A percentile compares a stretch with the other conserved stretches of the same genome.
Evolutionary conservation across 1,140 invertebrate species (phyloP).

Genomic region (Hylyphantes graminicola): DNA sequence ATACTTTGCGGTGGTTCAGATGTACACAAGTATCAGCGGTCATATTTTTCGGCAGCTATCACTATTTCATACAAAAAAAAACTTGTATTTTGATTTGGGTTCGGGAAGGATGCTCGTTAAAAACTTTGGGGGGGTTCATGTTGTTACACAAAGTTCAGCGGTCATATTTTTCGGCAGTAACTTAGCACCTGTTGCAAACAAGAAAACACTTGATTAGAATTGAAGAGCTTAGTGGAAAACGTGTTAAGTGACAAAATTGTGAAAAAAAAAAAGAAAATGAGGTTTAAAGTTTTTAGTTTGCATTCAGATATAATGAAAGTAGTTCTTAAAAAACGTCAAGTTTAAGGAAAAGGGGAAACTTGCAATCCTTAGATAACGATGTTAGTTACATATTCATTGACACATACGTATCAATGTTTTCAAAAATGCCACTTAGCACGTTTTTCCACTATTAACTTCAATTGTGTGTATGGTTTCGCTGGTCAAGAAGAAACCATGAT

Average conservation of each 20-base stretch:
- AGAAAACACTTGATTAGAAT: background rate
- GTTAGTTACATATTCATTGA: no score
- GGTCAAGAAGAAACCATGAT: no score
- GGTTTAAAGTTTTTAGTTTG: background rate
- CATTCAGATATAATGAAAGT: slow-evolving; percentile 93
- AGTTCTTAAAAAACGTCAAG: slow-evolving; percentile 76
- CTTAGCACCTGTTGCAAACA: slow-evolving; percentile 78
- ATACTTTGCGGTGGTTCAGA: background rate
- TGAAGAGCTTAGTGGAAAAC: no score
- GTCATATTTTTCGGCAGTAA: slow-evolving; percentile 99
- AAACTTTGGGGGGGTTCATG: slow-evolving; percentile 96
- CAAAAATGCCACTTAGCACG: no score
- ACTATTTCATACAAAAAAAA: no score
- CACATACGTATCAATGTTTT: no score
- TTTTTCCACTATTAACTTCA: no score
- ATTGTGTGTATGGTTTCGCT: no score
- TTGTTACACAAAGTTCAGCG: slow-evolving; percentile 95
- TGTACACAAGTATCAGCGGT: background rate
- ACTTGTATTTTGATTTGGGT: no score
- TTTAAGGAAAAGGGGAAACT: no score
- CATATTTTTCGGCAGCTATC: background rate
- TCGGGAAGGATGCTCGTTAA: slow-evolving; percentile 99
- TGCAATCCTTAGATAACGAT: no score
- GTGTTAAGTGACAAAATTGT: no score
- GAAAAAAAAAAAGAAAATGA: background rate